phyloP scores from a whole-genome alignment of 1,140 invertebrate species.

The Coptotermes formosanus region DNA sequence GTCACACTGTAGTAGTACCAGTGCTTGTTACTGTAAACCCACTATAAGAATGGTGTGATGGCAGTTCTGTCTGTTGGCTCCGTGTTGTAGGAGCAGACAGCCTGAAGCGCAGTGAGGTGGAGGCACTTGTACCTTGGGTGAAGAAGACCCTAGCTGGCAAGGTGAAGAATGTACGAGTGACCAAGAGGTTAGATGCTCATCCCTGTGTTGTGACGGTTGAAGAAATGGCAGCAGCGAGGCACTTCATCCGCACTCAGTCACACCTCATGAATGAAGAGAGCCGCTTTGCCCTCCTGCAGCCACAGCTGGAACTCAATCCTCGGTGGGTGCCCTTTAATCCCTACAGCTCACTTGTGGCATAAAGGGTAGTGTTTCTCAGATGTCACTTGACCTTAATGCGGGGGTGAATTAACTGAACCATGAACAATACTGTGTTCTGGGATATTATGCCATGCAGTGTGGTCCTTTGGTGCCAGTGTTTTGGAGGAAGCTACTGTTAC shows the following conservation, averaged over 20 bases:
- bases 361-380: background rate
- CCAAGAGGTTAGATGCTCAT: slow-evolving; percentile 79
- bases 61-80: background rate
- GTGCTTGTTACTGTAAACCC: too few relatives aligned
- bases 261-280: slow-evolving; percentile 82
- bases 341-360: background rate
- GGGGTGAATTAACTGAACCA: too few relatives aligned
- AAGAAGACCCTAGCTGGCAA: slow-evolving; percentile 72
- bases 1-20: too few relatives aligned
- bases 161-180: slow-evolving; percentile 78
- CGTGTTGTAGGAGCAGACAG: slow-evolving; percentile 57
- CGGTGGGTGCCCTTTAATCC: slow-evolving; percentile 56
- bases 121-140: slow-evolving; percentile 76
- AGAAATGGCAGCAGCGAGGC: slow-evolving; percentile 93
- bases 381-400: background rate
- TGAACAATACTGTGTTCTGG: too few relatives aligned
- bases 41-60: too few relatives aligned
- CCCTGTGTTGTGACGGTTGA: slow-evolving; percentile 92
- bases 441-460: too few relatives aligned
- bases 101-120: slow-evolving; percentile 68
- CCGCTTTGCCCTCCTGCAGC: slow-evolving; percentile 81
- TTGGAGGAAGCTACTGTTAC: too few relatives aligned
- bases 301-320: slow-evolving; percentile 90
- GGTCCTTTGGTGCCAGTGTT: too few relatives aligned
- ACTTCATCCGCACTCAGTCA: slow-evolving; percentile 89